phyloP scores from a whole-genome alignment of 2,797 vertebrate genomes.

The Clarias pachynema region DNA sequence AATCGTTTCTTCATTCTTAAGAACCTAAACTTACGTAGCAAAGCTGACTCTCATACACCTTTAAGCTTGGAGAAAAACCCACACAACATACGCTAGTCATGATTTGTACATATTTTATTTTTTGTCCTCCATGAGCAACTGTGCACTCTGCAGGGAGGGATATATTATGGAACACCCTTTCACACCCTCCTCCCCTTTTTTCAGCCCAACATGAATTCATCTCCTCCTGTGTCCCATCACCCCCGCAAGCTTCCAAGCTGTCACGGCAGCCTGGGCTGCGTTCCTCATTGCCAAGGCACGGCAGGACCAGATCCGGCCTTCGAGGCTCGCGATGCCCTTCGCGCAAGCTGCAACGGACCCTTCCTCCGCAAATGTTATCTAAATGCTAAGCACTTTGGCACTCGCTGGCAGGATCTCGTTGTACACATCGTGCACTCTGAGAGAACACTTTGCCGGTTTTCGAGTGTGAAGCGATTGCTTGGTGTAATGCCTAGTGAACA shows the following conservation, averaged over 20 bases:
- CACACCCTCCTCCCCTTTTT: conserved; percentile 55
- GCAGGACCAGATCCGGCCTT: conserved; percentile 79
- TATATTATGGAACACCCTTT: conserved; percentile 50
- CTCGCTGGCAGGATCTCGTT: conserved; percentile 55
- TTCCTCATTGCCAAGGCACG: conserved; percentile 75
- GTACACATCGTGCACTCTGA: conserved; percentile 53
- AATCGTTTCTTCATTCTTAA: not conserved
- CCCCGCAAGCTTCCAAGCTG: conserved; percentile 81
- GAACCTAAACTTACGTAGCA: not conserved
- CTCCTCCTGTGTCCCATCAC: conserved; percentile 72
- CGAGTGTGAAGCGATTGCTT: conserved; percentile 56
- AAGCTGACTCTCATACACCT: too few relatives aligned
- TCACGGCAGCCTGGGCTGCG: conserved; percentile 71
- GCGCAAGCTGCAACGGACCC: conserved; percentile 71
- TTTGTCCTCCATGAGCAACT: conserved; percentile 45
- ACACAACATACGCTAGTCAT: conserved; percentile 48
- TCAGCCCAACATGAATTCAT: conserved; percentile 56
- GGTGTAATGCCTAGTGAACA: conserved; percentile 57
- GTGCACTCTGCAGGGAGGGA: conserved; percentile 47
- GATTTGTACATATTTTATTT: conserved; percentile 28
- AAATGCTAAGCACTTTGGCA: conserved; percentile 70
- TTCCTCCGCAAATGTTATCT: conserved; percentile 70
- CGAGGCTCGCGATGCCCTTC: conserved; percentile 67
- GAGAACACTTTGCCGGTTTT: conserved; percentile 56
- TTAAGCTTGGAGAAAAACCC: not conserved